Conservation (phyloP, 2,888 invertebrate species). For the Atrina japonica region DNA sequence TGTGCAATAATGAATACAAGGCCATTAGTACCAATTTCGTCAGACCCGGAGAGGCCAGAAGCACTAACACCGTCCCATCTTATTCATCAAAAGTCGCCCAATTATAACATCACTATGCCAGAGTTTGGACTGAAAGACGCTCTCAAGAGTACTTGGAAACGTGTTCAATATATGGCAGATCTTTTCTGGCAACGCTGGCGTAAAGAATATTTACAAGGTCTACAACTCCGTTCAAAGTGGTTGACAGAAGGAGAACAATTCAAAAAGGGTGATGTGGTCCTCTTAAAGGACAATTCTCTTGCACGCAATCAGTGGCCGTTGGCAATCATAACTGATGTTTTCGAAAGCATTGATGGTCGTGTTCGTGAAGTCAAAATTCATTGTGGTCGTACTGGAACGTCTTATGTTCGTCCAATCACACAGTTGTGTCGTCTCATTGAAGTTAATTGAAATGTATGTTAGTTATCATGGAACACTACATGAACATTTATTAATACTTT, state of each 20-base stretch:
- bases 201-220: conserved; percentile 21
- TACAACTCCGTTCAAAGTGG: conserved; percentile 23
- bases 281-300: conserved; percentile 12
- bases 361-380: conserved; percentile 15
- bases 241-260: not conserved
- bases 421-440: not conserved
- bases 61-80: not conserved
- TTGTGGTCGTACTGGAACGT: not conserved
- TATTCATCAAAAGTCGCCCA: not conserved
- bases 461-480: too few species aligned
- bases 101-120: not conserved
- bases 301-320: conserved; percentile 25
- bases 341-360: conserved; percentile 15
- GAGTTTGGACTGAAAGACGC: not conserved
- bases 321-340: conserved; percentile 6
- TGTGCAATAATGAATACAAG: not conserved
- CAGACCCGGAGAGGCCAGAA: not conserved
- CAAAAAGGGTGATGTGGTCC: conserved; percentile 22
- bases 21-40: not conserved
- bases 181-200: conserved; percentile 26
- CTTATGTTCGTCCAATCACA: conserved; percentile 8
- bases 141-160: conserved; percentile 4
- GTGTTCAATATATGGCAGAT: conserved; percentile 24
- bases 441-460: not conserved
- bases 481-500: too few species aligned